A percentile compares a stretch with the other conserved stretches of the same genome.
These are phyloP conservation scores for Chitala chitala DNA, from an alignment of 2,113 vertebrate species.

Conservation along the genomic window DNA sequence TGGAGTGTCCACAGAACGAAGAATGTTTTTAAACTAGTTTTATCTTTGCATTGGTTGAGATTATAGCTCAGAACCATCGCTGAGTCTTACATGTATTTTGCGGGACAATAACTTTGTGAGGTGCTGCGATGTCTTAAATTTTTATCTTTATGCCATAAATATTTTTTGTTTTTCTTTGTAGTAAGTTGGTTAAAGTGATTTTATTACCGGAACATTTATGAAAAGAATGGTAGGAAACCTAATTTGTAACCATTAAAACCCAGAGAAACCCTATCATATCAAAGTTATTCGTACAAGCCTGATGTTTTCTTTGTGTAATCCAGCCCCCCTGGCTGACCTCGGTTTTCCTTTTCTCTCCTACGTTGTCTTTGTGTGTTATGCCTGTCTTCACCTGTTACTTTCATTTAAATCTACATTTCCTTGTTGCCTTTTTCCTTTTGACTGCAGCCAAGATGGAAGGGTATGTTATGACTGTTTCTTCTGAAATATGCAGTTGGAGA, in stretches of 20 bases:
- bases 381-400: neutral
- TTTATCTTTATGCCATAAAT: slow-evolving; percentile 52
- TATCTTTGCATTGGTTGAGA: slow-evolving; percentile 33
- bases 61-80: slow-evolving; percentile 24
- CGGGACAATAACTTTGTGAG: slow-evolving; percentile 50
- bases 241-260: slow-evolving; percentile 31
- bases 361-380: neutral
- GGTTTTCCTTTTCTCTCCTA: too few relatives aligned
- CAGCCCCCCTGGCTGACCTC: too few relatives aligned
- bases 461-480: too few relatives aligned
- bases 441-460: too few relatives aligned
- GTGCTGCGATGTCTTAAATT: slow-evolving; percentile 50
- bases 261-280: neutral
- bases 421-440: neutral
- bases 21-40: slow-evolving; percentile 37
- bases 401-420: neutral
- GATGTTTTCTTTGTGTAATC: neutral
- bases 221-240: slow-evolving; percentile 45
- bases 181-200: slow-evolving; percentile 40
- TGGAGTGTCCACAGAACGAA: slow-evolving; percentile 28
- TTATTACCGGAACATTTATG: slow-evolving; percentile 48
- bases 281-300: neutral
- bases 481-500: too few relatives aligned
- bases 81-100: slow-evolving; percentile 38
- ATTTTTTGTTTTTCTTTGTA: slow-evolving; percentile 39